phyloP scores from a whole-genome alignment of 1,140 invertebrate genomes.

The Tribolium castaneum region DNA sequence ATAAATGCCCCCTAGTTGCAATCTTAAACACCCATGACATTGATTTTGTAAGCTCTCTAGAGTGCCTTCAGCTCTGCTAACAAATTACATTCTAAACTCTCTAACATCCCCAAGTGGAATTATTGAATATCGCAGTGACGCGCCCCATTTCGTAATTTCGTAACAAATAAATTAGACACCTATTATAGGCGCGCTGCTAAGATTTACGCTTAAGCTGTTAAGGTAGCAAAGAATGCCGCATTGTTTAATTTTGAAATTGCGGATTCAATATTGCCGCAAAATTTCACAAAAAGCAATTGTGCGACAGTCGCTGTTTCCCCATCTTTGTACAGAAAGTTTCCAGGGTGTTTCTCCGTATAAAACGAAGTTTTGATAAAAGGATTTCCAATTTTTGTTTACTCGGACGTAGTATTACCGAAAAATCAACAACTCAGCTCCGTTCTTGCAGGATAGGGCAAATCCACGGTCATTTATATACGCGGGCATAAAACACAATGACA shows the following conservation, averaged over 20 bases:
- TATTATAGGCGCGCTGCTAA: not conserved
- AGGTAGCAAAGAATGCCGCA: not conserved
- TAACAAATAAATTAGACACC: conserved; percentile 20
- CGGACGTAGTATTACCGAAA: no score
- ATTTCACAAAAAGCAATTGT: no score
- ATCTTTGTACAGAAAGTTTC: no score
- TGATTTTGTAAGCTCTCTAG: not conserved
- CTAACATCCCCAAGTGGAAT: conserved; percentile 11
- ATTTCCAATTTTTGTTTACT: no score
- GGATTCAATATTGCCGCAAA: not conserved
- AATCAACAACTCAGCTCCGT: no score
- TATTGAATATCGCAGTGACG: conserved; percentile 20
- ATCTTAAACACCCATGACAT: not conserved
- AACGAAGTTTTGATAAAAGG: no score
- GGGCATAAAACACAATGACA: not conserved
- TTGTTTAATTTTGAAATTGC: not conserved
- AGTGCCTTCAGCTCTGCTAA: not conserved
- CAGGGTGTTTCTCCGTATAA: no score
- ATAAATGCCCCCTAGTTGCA: not conserved
- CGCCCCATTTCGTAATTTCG: conserved; percentile 8
- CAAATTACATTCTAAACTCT: conserved; percentile 24
- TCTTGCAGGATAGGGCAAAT: no score
- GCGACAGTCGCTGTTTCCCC: no score
- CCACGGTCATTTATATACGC: no score
- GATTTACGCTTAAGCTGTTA: conserved; percentile 11